Conservation (phyloP, 2,888 invertebrate genomes). For the Drosophila vallismaia region DNA sequence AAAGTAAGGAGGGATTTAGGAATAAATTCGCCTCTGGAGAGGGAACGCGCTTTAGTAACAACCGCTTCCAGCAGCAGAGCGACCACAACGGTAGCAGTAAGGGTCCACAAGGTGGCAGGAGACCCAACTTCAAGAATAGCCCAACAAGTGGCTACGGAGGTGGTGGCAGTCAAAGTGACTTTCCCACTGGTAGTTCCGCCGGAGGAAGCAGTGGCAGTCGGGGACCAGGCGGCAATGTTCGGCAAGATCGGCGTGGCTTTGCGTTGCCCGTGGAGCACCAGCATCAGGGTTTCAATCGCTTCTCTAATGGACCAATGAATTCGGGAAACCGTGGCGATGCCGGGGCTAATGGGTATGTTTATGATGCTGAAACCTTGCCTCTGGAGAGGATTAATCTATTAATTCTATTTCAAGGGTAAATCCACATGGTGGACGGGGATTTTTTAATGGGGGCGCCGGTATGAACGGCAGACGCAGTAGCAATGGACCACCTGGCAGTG, state of each 20-base stretch:
- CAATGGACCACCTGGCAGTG: conserved; percentile 83
- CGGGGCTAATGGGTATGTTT: conserved; percentile 54
- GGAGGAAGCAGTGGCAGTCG: conserved; percentile 26
- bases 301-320: conserved; percentile 53
- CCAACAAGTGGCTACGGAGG: conserved; percentile 55
- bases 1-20: conserved; percentile 54
- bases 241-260: conserved; percentile 83
- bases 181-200: conserved; percentile 31
- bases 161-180: conserved; percentile 52
- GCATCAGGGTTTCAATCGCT: conserved; percentile 75
- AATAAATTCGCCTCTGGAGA: conserved; percentile 57
- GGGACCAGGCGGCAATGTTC: conserved; percentile 40
- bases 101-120: conserved; percentile 34
- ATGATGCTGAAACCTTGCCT: too few species aligned
- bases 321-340: conserved; percentile 52
- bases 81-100: conserved; percentile 24
- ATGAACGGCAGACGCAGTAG: conserved; percentile 79
- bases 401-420: conserved; percentile 39
- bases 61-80: conserved; percentile 31
- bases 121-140: conserved; percentile 47
- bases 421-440: conserved; percentile 79
- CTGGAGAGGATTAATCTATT: too few species aligned
- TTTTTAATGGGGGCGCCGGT: conserved; percentile 62
- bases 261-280: conserved; percentile 75
- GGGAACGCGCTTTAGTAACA: conserved; percentile 44